Evolutionary conservation across 37 sponge, comb jelly and placozoan genomes (phyloP).

Genomic region (Ianthella basta): DNA sequence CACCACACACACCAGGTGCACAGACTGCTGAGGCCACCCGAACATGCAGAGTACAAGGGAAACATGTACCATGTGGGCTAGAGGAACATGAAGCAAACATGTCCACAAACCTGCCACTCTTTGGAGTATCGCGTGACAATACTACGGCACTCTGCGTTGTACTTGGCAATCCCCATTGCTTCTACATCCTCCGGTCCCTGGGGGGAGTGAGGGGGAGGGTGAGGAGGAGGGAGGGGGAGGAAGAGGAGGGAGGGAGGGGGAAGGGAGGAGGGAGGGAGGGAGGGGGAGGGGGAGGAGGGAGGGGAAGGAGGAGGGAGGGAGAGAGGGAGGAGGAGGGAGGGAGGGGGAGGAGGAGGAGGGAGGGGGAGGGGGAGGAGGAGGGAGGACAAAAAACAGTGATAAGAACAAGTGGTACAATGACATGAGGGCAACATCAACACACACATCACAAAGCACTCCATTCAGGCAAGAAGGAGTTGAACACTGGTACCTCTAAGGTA

Average conservation of each 20-base stretch:
- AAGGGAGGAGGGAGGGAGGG: constrained; percentile 10
- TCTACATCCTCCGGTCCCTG: constrained; percentile 85
- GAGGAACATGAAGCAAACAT: neutral
- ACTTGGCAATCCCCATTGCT: constrained; percentile 94
- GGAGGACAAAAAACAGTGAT: neutral
- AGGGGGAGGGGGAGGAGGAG: neutral
- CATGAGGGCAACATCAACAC: neutral
- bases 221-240: too few relatives aligned
- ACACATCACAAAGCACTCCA: too few relatives aligned
- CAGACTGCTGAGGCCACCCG: too few relatives aligned
- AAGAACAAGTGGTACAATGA: too few relatives aligned
- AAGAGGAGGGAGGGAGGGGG: too few relatives aligned
- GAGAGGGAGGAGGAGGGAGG: neutral
- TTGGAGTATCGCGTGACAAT: constrained; percentile 96
- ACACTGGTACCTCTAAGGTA: neutral
- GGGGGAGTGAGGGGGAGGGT: too few relatives aligned
- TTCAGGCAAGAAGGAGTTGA: constrained; percentile 2
- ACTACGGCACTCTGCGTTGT: constrained; percentile 92
- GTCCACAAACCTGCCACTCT: constrained; percentile 89
- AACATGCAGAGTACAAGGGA: neutral
- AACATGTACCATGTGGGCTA: neutral
- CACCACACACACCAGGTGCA: neutral
- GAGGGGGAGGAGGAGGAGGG: neutral
- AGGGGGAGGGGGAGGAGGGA: neutral
- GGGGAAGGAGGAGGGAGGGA: neutral